Percentiles rank a stretch among this genome's conserved stretches.
phyloP scores from a whole-genome alignment of 2,797 vertebrate species.

The Mallotus villosus region DNA sequence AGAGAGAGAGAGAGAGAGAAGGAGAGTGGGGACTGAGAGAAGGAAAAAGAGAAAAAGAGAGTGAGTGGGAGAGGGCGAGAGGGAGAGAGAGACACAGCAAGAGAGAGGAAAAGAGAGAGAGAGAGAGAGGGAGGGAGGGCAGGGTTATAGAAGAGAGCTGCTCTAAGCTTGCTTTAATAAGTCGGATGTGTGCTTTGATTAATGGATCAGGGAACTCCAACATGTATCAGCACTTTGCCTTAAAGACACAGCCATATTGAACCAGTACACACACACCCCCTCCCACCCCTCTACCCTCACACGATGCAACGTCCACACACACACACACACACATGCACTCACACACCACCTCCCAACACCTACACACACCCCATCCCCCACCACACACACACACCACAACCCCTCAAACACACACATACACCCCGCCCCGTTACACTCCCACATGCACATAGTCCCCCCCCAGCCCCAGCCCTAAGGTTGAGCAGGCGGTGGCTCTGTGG shows the following conservation, averaged over 20 bases:
- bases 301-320: not conserved
- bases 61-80: not conserved
- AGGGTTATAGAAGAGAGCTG: constrained; percentile 40
- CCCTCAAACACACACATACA: not conserved
- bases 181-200: constrained; percentile 52
- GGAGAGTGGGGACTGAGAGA: not conserved
- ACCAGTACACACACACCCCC: constrained; percentile 3
- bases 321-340: not conserved
- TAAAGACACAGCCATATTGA: constrained; percentile 34
- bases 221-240: constrained; percentile 53
- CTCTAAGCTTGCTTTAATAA: constrained; percentile 51
- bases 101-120: constrained; percentile 27
- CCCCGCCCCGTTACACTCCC: no score
- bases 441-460: no score
- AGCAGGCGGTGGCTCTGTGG: no score
- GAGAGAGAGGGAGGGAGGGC: constrained; percentile 14
- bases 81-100: not conserved
- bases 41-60: not conserved
- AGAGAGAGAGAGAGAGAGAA: not conserved
- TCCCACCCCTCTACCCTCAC: constrained; percentile 23
- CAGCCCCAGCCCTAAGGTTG: no score
- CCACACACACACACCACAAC: not conserved
- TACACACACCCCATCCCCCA: not conserved
- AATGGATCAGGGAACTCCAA: constrained; percentile 49
- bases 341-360: no score